phyloP scores from a whole-genome alignment of 2,797 vertebrate genomes.

The Bryconaethiops microstoma region DNA sequence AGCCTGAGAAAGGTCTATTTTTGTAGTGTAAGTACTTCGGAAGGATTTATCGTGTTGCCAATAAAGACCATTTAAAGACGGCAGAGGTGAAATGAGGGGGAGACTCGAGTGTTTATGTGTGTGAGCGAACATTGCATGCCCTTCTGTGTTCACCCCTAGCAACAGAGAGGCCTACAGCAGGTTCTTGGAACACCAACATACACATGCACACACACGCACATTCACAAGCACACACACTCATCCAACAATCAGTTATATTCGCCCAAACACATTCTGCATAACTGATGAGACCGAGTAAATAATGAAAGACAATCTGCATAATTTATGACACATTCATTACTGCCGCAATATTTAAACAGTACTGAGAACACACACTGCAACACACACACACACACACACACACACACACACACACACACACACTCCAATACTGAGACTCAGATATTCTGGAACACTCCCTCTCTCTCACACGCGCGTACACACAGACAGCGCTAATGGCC shows the following conservation, averaged over 20 bases:
- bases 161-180: constrained; percentile 37
- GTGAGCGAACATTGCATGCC: constrained; percentile 33
- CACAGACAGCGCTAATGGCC: constrained; percentile 16
- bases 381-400: constrained; percentile 27
- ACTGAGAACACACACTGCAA: neutral
- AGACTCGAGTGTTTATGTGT: constrained; percentile 20
- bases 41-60: constrained; percentile 54
- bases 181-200: constrained; percentile 27
- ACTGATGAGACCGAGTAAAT: constrained; percentile 37
- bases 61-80: constrained; percentile 55
- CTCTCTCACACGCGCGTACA: constrained; percentile 6
- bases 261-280: constrained; percentile 22
- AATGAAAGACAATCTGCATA: constrained; percentile 34
- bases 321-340: constrained; percentile 34
- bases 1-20: constrained; percentile 42
- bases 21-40: constrained; percentile 49
- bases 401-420: constrained; percentile 19
- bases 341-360: constrained; percentile 2
- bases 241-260: constrained; percentile 29
- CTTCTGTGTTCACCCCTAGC: constrained; percentile 41
- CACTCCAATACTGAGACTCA: neutral
- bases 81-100: constrained; percentile 43
- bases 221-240: neutral
- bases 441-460: neutral
- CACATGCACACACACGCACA: neutral